These are phyloP conservation scores for Tricholauxania praeusta DNA, from an alignment of 2,888 invertebrate genomes.

Conservation along the genomic window DNA sequence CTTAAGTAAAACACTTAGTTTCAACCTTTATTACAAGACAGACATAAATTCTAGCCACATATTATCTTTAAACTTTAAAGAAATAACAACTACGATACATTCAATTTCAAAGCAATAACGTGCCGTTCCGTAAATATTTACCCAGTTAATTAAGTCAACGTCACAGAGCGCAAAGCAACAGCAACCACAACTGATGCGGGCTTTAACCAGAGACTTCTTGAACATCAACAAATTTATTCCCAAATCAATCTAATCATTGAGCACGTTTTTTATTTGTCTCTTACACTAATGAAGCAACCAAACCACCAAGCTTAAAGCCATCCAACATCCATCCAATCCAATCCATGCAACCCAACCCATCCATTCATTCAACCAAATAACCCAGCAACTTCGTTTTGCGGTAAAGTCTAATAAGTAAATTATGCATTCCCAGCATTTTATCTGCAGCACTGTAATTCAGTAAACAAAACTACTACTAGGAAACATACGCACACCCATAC, in stretches of 20 bases:
- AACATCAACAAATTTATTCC: neutral
- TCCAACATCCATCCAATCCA: too few species aligned
- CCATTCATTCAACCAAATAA: neutral
- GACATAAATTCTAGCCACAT: too few species aligned
- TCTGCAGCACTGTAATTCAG: slow-evolving; percentile 22
- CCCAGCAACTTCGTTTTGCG: neutral
- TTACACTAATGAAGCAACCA: too few species aligned
- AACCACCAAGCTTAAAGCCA: too few species aligned
- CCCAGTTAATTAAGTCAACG: neutral
- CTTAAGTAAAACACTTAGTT: too few species aligned
- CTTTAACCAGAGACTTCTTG: neutral
- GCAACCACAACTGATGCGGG: neutral
- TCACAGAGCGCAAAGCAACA: neutral
- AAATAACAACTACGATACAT: too few species aligned
- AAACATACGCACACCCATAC: neutral
- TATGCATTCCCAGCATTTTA: slow-evolving; percentile 21
- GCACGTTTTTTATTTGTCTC: neutral
- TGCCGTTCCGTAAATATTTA: neutral
- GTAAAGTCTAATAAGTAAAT: slow-evolving; percentile 5
- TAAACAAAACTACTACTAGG: slow-evolving; percentile 1
- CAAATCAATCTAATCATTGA: slow-evolving; percentile 15
- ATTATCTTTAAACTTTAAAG: too few species aligned
- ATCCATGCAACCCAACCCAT: neutral
- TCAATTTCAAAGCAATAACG: neutral
- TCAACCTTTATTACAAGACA: too few species aligned